Base-by-base conservation (phyloP, 2,797 vertebrate species). In the Protonibea diacanthus region DNA sequence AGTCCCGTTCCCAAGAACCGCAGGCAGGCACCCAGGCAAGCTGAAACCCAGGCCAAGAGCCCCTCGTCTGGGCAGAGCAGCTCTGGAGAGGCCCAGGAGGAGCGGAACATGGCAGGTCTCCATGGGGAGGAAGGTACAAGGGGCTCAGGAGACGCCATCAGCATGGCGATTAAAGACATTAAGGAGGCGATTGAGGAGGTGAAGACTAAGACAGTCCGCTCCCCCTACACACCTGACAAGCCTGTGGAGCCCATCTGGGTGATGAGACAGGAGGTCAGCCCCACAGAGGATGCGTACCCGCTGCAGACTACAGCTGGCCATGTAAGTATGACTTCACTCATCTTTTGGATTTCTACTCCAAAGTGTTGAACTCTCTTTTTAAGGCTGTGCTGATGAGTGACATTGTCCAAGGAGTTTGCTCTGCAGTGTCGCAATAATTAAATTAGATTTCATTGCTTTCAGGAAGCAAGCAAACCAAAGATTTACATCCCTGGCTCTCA, bases 121-220 rank as follows among this genome's bases (percentile, higher is more conserved):
- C 79, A 90, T 0, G 85, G 20, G 1, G 95, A 95, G 79, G 95
- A 96, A 7, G 94, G 93, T 82, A 92, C 89, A 66, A 96, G 95
- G 67, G 94, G 94, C 69, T 95, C 96, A 10, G 96, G 97, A 66
- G 97, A 99, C 48, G 96, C 96, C 51, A 97, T 99, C 84, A 98
- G 95, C n/a, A 76, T 99, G 91, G 98, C 97, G 17, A 99, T 99
- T 80, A 98, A 96, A 83, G 97, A 99, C 94, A 99, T 99, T 86
- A 97, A 96, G 81, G 97, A 99, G 75, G 98, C 98, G 23, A 99
- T 99, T 13, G 98, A 99, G 89, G 98, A 99, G 89, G 97, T 99
- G 87, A 99, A 99, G 94, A 98, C 96, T 0, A 97, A 97, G 93
- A 95, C 97, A 10, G 92, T 99, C 51, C 97, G 97, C 78, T 99